Conservation (phyloP, 2,797 vertebrate genomes). For the Protosalanx chinensis region DNA sequence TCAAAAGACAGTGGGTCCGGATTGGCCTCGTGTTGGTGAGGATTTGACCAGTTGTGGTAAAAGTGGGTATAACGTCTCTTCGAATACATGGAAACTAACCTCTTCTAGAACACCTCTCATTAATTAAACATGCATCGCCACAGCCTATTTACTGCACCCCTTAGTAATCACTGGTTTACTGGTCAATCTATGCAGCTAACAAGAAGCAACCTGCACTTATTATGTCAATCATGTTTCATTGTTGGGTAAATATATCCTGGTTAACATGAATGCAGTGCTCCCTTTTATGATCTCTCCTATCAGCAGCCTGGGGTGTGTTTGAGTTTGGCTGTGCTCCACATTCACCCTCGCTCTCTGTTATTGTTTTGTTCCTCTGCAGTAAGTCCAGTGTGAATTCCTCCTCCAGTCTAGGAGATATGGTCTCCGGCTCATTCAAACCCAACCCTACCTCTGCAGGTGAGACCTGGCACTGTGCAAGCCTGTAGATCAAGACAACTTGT, state of each 20-base stretch:
- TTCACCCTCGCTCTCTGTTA: constrained; percentile 13
- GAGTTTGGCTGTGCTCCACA: constrained; percentile 11
- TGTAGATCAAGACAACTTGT: neutral
- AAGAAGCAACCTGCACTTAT: neutral
- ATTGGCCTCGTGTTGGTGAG: constrained; percentile 11
- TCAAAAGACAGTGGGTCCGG: constrained; percentile 15
- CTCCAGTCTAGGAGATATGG: constrained; percentile 98
- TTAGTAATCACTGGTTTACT: neutral
- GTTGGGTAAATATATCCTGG: neutral
- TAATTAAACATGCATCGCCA: neutral
- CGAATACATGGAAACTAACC: neutral
- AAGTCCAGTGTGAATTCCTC: constrained; percentile 97
- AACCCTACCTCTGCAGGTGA: constrained; percentile 88
- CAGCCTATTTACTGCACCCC: neutral
- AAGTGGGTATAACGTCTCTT: constrained; percentile 2
- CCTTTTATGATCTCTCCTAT: neutral
- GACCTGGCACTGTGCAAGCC: constrained; percentile 28
- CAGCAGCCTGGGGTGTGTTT: constrained; percentile 6
- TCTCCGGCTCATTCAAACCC: constrained; percentile 92
- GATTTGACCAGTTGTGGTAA: constrained; percentile 5
- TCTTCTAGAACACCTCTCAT: neutral
- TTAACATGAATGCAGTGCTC: neutral
- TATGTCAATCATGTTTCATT: neutral
- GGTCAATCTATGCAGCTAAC: no score
- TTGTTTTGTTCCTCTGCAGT: constrained; percentile 60